Base-by-base conservation (phyloP, 2,113 vertebrate species). In the Thamnaconus septentrionalis region DNA sequence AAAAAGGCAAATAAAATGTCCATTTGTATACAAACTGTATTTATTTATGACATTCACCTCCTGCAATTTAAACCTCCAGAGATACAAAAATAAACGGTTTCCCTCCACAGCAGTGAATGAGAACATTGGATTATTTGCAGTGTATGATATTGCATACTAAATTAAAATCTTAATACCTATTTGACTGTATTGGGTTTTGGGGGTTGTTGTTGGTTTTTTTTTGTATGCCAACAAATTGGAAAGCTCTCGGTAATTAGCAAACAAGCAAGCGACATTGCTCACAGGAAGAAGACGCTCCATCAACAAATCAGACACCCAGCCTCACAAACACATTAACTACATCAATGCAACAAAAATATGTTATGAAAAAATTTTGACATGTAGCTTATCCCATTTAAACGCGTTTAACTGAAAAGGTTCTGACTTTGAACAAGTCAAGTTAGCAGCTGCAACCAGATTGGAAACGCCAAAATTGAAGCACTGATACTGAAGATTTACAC, bases 11-110 rank as follows among this genome's bases (percentile, higher is more conserved):
- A 52, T 12, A 52, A 52, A 52, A 18, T 52, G 11, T 10, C 70
- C 49, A 67, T 7, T 50, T 60, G 1, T 69, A 45, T 63, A 70
- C 67, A 76, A 78, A 73, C 31, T 31, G 56, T 61, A 48, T 86
- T 87, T 84, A 86, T 88, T 90, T 83, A 60, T 70, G 31, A 60
- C 51, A 75, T 75, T 54, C 61, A 56, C 57, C 66, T 57, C 54
- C 57, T 64, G 73, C 63, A 70, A 61, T 72, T 69, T 57, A 31
- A 45, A 72, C 66, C 46, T 69, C 41, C 62, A 45, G 56, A 85
- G 75, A 64, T 69, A 78, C 59, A 73, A 88, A 87, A 87, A 79
- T 79, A 81, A 80, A 79, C 64, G 75, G 50, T 55, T 64, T 73
- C 67, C 73, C 41, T 61, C 66, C 60, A 68, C 53, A 65, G 62